Conservation (phyloP, 2,888 invertebrate species). For the Drosophila anomelani region DNA sequence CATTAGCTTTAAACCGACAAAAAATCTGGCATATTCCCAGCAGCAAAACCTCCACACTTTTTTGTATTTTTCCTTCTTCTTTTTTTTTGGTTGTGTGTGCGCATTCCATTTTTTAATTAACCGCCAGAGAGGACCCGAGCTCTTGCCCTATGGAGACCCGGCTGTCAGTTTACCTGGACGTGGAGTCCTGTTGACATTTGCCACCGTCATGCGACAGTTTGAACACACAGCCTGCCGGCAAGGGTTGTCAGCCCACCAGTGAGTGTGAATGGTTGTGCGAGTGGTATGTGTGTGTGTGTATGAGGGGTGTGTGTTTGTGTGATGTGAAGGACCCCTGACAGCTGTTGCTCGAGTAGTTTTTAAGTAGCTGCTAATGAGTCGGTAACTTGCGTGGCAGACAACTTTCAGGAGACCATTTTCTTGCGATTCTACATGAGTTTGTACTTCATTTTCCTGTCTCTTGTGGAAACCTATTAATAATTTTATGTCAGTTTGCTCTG, state of each 20-base stretch:
- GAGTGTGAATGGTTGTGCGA: constrained; percentile 9
- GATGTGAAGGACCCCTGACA: constrained; percentile 54
- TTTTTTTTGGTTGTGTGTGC: constrained; percentile 5
- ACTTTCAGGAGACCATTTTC: constrained; percentile 31
- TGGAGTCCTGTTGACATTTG: constrained; percentile 72
- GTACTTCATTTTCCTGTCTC: constrained; percentile 4
- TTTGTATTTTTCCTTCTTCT: background rate
- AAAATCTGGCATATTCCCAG: constrained; percentile 39
- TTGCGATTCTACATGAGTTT: constrained; percentile 8
- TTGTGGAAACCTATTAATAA: constrained; percentile 1
- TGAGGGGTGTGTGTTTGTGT: constrained; percentile 4
- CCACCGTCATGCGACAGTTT: constrained; percentile 70
- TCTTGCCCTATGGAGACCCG: constrained; percentile 41
- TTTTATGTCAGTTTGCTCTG: background rate
- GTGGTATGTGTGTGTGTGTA: constrained; percentile 2
- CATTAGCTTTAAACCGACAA: constrained; percentile 31
- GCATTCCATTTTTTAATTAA: constrained; percentile 70
- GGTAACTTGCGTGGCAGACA: constrained; percentile 43
- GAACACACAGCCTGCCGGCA: constrained; percentile 46
- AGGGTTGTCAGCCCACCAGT: constrained; percentile 11
- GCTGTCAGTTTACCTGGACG: constrained; percentile 55
- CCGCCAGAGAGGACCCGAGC: constrained; percentile 57
- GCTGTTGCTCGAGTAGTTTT: constrained; percentile 78
- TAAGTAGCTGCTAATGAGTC: constrained; percentile 78
- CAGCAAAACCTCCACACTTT: constrained; percentile 51